Evolutionary conservation across 2,113 vertebrate genomes (phyloP).

Genomic region (Actinemys pallida): DNA sequence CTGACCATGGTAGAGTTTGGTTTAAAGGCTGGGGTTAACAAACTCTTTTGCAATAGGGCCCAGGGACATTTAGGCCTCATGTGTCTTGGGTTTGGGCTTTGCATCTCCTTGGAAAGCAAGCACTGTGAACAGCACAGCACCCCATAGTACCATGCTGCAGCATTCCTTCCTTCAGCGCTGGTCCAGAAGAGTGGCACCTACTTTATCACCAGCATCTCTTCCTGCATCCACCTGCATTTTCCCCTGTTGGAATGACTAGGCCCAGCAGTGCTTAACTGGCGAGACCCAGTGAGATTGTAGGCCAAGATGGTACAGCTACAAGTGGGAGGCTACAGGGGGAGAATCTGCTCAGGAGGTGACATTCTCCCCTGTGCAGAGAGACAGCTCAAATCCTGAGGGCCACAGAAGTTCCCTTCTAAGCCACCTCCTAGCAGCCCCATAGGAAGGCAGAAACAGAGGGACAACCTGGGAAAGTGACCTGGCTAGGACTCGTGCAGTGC

Average conservation of each 20-base stretch:
- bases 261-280: fast-evolving
- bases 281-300: background rate
- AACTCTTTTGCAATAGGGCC: background rate
- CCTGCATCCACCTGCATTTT: background rate
- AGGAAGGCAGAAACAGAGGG: background rate
- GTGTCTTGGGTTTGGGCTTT: background rate
- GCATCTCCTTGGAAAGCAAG: background rate
- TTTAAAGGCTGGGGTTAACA: background rate
- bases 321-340: background rate
- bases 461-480: background rate
- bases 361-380: background rate
- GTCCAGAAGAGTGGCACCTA: background rate
- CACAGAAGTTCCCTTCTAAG: background rate
- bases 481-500: fast-evolving
- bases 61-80: fast-evolving
- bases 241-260: background rate
- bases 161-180: background rate
- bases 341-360: background rate
- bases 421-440: background rate
- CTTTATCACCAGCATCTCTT: background rate
- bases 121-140: background rate
- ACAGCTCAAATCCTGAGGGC: background rate
- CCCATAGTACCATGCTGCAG: background rate
- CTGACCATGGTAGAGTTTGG: background rate
- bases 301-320: fast-evolving